Conservation (phyloP, 2,888 invertebrate species). For the Drosophila demipolita region DNA sequence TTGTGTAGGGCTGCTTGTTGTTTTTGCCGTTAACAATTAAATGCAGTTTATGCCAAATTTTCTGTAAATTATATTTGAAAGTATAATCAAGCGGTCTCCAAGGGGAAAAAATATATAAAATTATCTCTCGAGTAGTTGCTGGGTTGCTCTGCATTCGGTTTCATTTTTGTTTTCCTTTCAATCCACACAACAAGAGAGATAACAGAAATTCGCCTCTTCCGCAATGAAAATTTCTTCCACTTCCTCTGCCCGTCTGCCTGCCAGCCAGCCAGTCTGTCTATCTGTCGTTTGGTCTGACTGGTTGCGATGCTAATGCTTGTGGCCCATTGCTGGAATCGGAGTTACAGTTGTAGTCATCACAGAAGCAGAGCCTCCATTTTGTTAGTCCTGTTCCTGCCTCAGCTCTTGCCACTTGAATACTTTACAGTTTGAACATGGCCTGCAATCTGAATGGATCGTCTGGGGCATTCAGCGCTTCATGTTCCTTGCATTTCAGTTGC, state of each 20-base stretch:
- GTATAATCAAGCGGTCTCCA: constrained; percentile 62
- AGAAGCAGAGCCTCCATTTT: constrained; percentile 16
- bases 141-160: constrained; percentile 17
- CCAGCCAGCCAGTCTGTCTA: constrained; percentile 7
- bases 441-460: constrained; percentile 73
- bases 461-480: constrained; percentile 8
- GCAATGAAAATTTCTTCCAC: constrained; percentile 17
- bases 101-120: constrained; percentile 40
- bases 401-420: constrained; percentile 52
- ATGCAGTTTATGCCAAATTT: constrained; percentile 67
- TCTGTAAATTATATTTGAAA: constrained; percentile 73
- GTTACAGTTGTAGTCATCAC: constrained; percentile 19
- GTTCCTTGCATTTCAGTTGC: constrained; percentile 50
- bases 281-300: constrained; percentile 36
- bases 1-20: constrained; percentile 14
- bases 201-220: not conserved
- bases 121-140: constrained; percentile 56
- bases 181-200: constrained; percentile 1
- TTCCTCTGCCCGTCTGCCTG: not conserved
- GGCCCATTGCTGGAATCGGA: constrained; percentile 34
- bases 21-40: constrained; percentile 68
- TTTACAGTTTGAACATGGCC: constrained; percentile 71
- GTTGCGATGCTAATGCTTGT: constrained; percentile 64
- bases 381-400: constrained; percentile 12
- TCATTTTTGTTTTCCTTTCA: constrained; percentile 4